Evolutionary conservation across 2,888 invertebrate species (phyloP).

Genomic region (Cheilosia pagana): DNA sequence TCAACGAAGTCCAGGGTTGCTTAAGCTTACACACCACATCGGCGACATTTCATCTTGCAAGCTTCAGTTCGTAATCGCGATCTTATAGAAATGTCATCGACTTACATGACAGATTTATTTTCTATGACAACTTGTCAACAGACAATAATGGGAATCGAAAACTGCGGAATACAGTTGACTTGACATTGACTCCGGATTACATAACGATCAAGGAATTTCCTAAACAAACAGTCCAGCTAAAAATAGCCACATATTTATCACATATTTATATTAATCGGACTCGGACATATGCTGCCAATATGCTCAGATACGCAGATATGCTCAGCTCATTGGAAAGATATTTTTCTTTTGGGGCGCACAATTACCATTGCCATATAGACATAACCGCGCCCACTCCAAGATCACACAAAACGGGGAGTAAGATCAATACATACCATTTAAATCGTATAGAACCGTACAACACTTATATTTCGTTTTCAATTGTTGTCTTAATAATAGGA

Average conservation of each 20-base stretch:
- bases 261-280: constrained; percentile 22
- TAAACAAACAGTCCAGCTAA: constrained; percentile 49
- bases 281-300: constrained; percentile 32
- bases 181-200: constrained; percentile 69
- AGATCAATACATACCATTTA: constrained; percentile 30
- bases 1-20: constrained; percentile 35
- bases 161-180: constrained; percentile 49
- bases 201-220: constrained; percentile 52
- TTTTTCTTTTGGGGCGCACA: constrained; percentile 5
- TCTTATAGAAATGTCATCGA: not conserved
- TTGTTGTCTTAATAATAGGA: constrained; percentile 35
- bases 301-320: constrained; percentile 24
- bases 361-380: not conserved
- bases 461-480: constrained; percentile 21
- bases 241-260: constrained; percentile 48
- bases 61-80: constrained; percentile 19
- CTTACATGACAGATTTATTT: constrained; percentile 53
- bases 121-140: constrained; percentile 32
- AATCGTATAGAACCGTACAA: constrained; percentile 33
- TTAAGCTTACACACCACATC: constrained; percentile 38
- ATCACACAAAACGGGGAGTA: constrained; percentile 11
- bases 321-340: constrained; percentile 18
- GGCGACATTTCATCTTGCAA: constrained; percentile 32
- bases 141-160: constrained; percentile 2
- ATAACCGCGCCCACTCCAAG: constrained; percentile 29